Evolutionary conservation across 2,113 vertebrate genomes (phyloP).

Genomic region (Corythornis vintsioides): DNA sequence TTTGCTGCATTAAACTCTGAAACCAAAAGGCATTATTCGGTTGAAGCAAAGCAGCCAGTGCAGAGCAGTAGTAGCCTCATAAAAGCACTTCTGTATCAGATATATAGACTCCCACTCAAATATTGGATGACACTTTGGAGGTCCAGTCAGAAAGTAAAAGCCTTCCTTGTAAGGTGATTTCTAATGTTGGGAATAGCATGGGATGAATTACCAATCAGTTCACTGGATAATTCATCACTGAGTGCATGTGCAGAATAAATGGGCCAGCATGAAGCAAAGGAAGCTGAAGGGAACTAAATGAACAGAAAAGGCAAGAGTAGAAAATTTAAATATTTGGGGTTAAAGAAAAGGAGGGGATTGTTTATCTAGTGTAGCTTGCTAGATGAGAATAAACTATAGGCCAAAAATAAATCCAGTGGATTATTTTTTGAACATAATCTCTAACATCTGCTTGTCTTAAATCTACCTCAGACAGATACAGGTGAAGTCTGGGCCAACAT

Average conservation of each 20-base stretch:
- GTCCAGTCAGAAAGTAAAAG: background rate
- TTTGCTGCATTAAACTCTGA: background rate
- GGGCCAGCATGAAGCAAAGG: background rate
- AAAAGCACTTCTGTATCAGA: background rate
- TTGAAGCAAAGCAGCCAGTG: background rate
- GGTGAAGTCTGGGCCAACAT: constrained; percentile 61
- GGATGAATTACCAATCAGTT: background rate
- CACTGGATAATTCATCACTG: background rate
- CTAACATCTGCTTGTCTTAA: background rate
- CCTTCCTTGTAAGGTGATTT: background rate
- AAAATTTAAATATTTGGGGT: background rate
- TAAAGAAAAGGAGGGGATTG: background rate
- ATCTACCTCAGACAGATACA: background rate
- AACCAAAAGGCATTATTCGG: background rate
- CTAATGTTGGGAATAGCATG: background rate
- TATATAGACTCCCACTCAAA: background rate
- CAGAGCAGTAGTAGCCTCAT: background rate
- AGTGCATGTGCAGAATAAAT: background rate
- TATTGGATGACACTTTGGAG: background rate
- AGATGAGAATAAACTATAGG: background rate
- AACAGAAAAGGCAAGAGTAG: background rate
- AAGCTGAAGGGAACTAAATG: background rate
- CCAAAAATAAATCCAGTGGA: background rate
- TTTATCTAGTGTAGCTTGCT: background rate
- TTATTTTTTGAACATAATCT: constrained; percentile 11